Evolutionary conservation across 2,113 vertebrate genomes (phyloP), one percentile per base, ranked within the genome.

Genomic region (Sander vitreus): DNA sequence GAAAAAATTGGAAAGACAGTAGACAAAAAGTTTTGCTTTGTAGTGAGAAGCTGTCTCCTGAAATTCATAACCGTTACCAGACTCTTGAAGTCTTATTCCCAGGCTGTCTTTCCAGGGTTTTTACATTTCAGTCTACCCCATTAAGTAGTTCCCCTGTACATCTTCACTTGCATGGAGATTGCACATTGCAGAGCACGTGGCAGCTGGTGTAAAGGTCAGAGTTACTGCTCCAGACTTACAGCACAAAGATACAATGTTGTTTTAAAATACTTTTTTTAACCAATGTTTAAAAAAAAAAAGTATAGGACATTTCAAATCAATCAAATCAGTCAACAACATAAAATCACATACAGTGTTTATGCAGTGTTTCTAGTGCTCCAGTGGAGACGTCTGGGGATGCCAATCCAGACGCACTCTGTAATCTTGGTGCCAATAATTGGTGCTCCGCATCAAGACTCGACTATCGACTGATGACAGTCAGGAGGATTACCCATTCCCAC

Each of bases 41-140:
- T 67, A 47, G 65, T 48, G 75, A 69, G 53, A 80, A 48, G 55
- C 50, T 67, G 58, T 74, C 65, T 69, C 47, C 64, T 82, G 73
- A 79, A 87, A 68, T 16, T 65, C 60, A 63, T 21, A 79, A 76
- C 30, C 55, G 39, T 68, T 64, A 62, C 45, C 63, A 68, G 47
- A 73, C 64, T 77, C 67, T 73, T 72, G 66, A 85, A 69, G 67
- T 76, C 51, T 83, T 71, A 43, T 83, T 73, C 73, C 47, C 57
- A 60, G 25, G 21, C 57, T 60, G 33, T 60, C 53, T 55, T 36
- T 4, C 3, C 62, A 36, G 45, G 33, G 53, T 58, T 69, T 66
- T 45, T 74, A 48, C 30, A 1, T 81, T 67, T 80, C 73, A 60
- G 66, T 57, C 66, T n/a, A 8, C 33, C 62, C 10, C 43, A 72